Evolutionary conservation across 1,140 invertebrate genomes (phyloP).

Genomic region (Drosophila rhopaloa): DNA sequence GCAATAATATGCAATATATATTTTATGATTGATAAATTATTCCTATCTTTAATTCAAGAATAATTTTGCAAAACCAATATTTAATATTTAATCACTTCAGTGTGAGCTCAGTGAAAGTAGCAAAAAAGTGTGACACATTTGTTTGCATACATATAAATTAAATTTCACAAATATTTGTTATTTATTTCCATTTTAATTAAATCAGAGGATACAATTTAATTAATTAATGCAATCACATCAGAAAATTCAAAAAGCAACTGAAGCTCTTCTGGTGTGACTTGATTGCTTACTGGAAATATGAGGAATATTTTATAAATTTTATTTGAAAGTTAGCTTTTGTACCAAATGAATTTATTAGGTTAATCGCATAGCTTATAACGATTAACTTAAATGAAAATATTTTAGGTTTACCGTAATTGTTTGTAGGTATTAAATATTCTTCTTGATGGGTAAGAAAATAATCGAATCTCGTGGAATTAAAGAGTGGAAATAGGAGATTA

Average conservation of each 20-base stretch:
- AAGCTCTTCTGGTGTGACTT: not conserved
- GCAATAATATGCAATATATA: too few relatives aligned
- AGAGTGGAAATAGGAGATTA: conserved; percentile 5
- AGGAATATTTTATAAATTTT: not conserved
- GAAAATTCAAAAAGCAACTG: conserved; percentile 12
- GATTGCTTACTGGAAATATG: not conserved
- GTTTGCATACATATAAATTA: conserved; percentile 13
- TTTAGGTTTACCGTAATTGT: too few relatives aligned
- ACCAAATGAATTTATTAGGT: too few relatives aligned
- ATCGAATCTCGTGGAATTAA: not conserved
- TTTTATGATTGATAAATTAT: not conserved
- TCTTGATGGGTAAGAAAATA: not conserved
- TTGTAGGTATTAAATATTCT: not conserved
- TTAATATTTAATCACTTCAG: conserved; percentile 4
- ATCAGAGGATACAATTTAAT: conserved; percentile 33
- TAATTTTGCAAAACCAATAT: not conserved
- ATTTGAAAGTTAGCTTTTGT: not conserved
- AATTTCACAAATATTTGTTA: conserved; percentile 51
- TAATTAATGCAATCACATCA: conserved; percentile 10
- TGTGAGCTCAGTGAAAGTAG: not conserved
- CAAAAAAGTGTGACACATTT: conserved; percentile 16
- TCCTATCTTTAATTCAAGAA: too few relatives aligned
- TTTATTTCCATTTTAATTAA: conserved; percentile 59
- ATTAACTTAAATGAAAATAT: not conserved
- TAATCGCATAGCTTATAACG: not conserved